Evolutionary conservation across 2,888 invertebrate species (phyloP).

Genomic region (Ornithoptera priamus): DNA sequence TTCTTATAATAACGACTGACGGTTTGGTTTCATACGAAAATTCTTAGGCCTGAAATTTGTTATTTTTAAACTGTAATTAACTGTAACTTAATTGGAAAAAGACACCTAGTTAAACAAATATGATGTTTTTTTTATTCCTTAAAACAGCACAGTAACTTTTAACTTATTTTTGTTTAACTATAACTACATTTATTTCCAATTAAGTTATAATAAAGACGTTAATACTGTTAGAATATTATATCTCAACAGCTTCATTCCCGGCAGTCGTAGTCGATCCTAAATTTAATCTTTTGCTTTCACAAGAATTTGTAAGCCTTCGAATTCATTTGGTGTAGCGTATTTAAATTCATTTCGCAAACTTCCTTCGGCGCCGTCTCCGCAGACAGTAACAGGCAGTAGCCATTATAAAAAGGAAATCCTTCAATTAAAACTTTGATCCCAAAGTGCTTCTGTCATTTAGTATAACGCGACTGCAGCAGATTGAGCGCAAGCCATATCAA

Average conservation of each 20-base stretch:
- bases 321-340: conserved; percentile 2
- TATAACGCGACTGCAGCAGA: conserved; percentile 8
- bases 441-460: conserved; percentile 37
- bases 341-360: conserved; percentile 23
- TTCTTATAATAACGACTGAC: too few species aligned
- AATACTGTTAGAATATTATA: not conserved
- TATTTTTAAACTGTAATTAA: too few species aligned
- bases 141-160: too few species aligned
- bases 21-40: too few species aligned
- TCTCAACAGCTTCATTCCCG: not conserved
- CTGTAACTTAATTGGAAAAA: too few species aligned
- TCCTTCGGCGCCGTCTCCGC: conserved; percentile 10
- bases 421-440: conserved; percentile 69
- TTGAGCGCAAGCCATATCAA: not conserved
- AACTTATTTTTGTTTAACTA: too few species aligned
- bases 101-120: too few species aligned
- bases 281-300: not conserved
- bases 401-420: conserved; percentile 60
- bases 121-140: too few species aligned
- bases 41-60: too few species aligned
- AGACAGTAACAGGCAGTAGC: conserved; percentile 43
- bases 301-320: not conserved
- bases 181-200: not conserved
- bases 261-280: not conserved
- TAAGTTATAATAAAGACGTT: not conserved